Conservation (phyloP, 2,113 vertebrate genomes). For the Ornithorhynchus anatinus region DNA sequence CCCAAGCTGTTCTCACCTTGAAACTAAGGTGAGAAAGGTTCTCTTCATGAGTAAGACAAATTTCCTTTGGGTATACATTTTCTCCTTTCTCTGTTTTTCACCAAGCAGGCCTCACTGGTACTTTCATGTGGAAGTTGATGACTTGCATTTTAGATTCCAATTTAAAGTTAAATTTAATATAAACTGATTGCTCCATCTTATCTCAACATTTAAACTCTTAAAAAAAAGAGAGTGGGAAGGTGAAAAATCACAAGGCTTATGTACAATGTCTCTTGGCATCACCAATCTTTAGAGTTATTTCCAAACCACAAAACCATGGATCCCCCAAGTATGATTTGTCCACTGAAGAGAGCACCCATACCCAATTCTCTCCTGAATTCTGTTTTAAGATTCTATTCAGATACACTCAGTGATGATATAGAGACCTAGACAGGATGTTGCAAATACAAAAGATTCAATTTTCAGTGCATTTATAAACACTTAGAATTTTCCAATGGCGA, state of each 20-base stretch:
- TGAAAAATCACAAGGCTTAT: slow-evolving; percentile 26
- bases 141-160: slow-evolving; percentile 28
- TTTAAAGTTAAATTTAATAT: slow-evolving; percentile 34
- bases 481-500: no score
- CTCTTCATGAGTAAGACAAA: background rate
- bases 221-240: slow-evolving; percentile 19
- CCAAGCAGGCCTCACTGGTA: background rate
- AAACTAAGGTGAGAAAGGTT: background rate
- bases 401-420: background rate
- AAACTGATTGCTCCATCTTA: slow-evolving; percentile 48
- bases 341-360: background rate
- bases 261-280: background rate
- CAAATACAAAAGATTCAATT: no score
- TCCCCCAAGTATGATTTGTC: background rate
- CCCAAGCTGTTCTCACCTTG: no score
- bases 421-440: no score
- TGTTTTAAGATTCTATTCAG: slow-evolving; percentile 31
- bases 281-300: background rate
- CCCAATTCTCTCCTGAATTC: slow-evolving; percentile 12
- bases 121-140: background rate
- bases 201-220: slow-evolving; percentile 2
- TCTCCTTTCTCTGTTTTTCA: background rate
- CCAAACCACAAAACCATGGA: background rate
- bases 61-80: background rate
- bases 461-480: no score